Evolutionary conservation across 2,888 invertebrate species (phyloP), one percentile per base, ranked within the genome.

Genomic region (Azorinus chamasolen): DNA sequence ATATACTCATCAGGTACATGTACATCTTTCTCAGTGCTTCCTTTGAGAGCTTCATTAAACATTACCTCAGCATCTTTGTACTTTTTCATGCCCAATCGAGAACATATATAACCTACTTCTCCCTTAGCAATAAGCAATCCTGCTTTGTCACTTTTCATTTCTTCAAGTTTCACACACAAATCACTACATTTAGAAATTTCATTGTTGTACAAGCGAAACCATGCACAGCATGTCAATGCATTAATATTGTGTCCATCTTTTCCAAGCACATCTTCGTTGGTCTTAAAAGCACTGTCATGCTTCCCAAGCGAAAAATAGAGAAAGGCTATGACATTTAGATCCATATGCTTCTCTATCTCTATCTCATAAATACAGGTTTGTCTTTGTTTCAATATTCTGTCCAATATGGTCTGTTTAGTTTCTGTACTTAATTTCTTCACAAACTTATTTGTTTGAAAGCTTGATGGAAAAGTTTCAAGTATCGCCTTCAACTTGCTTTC

Each of bases 241-340:
- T 48, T 57, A 4, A 68, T 45, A 24, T 58, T 74, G 18, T 37
- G 37, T 24, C 20, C 16, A 14, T 58, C 20, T 41, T 20, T n/a
- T 0, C 50, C 16, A 2, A 63, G 20, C 4, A 46, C 37, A 22
- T 46, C 46, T 12, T 25, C 16, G 45, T 57, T 68, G 22, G 37
- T 51, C n/a, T 57, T 16, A 45, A 50, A 51, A 25, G 74, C 68
- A 14, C 32, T 25, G 0, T 55, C 27, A 24, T 45, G 39, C 22
- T 74, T 46, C 12, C 58, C 68, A 6, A 57, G n/a, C 16, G 63
- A 3, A 45, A 45, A 53, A 68, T 50, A 37, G 6, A 74, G 43
- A 32, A 74, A 68, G 1, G 68, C 53, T 37, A 74, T 45, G 12
- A 74, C 20, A 48, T 74, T 68, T 20, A 41, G 51, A 2, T 58